Percentiles rank a stretch among this genome's conserved stretches.
Evolutionary conservation across 2,797 vertebrate species (phyloP).

Genomic region (Coluber constrictor): DNA sequence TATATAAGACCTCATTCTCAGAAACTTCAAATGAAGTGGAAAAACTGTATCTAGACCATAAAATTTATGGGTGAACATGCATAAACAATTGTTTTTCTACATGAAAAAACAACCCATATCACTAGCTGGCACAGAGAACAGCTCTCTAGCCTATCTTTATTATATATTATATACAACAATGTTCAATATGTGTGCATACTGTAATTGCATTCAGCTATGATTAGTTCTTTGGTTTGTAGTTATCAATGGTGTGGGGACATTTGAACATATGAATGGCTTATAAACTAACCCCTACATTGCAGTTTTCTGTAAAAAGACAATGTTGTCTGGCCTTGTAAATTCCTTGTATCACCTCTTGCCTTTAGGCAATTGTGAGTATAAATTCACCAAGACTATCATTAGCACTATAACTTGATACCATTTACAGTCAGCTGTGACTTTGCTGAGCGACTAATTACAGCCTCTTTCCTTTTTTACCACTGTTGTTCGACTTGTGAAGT

Average conservation of each 20-base stretch:
- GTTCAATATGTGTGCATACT: background rate
- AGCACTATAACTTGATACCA: constrained; percentile 6
- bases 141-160: background rate
- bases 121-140: background rate
- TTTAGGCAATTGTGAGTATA: constrained; percentile 33
- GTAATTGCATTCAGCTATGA: background rate
- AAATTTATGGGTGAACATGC: background rate
- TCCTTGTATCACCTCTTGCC: background rate
- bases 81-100: background rate
- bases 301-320: constrained; percentile 23
- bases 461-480: constrained; percentile 38
- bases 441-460: constrained; percentile 41
- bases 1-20: background rate
- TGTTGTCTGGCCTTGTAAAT: background rate
- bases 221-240: background rate
- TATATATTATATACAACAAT: background rate
- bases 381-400: constrained; percentile 30
- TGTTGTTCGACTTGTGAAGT: constrained; percentile 49
- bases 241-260: background rate
- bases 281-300: background rate
- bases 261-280: background rate
- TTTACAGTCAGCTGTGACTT: constrained; percentile 29
- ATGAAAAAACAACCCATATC: background rate
- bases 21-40: background rate
- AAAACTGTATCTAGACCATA: background rate